Base-by-base conservation (phyloP, 2,888 invertebrate genomes). In the Furcula furcula region DNA sequence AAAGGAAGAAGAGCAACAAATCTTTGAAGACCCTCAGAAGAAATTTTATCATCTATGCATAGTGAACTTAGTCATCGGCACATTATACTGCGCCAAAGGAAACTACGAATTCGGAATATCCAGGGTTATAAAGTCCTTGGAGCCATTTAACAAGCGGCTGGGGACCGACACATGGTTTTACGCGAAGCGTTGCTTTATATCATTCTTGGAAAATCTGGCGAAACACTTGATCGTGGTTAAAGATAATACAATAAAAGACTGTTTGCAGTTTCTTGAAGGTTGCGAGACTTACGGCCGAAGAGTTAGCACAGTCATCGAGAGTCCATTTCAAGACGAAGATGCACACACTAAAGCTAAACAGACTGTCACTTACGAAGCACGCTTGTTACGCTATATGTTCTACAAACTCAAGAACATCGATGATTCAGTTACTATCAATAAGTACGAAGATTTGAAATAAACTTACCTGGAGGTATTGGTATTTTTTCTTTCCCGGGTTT, bases 161-260 rank as follows among this genome's bases (percentile, higher is more conserved):
- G 98, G 99, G 9, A 97, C 98, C 0, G 99, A 99, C 70, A 99
- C 99, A 2, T 99, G 99, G 99, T 95, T 97, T 74, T 98, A 99
- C 73, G 96, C 98, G 1, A 99, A 99, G 75, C 91, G 98, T 40
- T 98, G 98, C 71, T 96, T 99, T 71, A 85, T 99, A 36, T 97
- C 97, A n/a, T 91, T 97, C 58, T 91, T 97, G 37, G 97, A 98
- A 84, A 97, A 97, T 76, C 88, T 97, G 56, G 92, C 96, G 0
- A 97, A 97, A 66, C 97, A 98, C 72, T 92, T 97, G 84, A 94
- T 98, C 36, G 94, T 95, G 29, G 91, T 97, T 31, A 92, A 95
- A 67, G 98, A 98, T 83, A 91, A 94, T 13, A 95, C 97, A 15
- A 91, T 97, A 40, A 93, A 94, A 56, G 98, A 98, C 66, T 96